Evolutionary conservation across 1,140 invertebrate species (phyloP), one percentile per base, ranked within the genome.

Genomic region (Papilio polyxenes): DNA sequence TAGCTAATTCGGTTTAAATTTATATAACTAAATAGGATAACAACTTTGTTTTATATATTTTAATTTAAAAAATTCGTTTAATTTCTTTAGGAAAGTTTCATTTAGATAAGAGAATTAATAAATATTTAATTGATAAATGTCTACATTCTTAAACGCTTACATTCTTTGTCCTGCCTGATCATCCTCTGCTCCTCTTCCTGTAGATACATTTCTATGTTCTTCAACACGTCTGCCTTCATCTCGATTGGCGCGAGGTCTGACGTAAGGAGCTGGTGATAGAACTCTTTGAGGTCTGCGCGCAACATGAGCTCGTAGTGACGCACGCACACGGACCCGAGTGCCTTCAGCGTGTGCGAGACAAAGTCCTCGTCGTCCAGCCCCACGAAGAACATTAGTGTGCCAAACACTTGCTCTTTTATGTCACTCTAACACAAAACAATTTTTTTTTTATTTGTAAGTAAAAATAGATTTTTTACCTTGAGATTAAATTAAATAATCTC

Each of bases 221-320:
- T 97, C 75, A 99, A 95, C 11, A 99, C 98, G 91, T 99, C 97
- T 15, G 96, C 96, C 94, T 98, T 98, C 95, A 99, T 97, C 82
- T 96, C 96, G 31, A 97, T 95, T 40, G 96, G 95, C 20, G 97
- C 96, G 81, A 96, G 94, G 13, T 97, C 96, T 2, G 97, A 96
- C 0, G 96, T 96, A 8, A 99, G 93, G 77, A 99, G 95, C 85
- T 97, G 95, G 91, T 98, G 97, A 93, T 99, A 99, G 78, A 99
- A 96, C 82, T 97, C 96, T 91, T 98, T 99, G 17, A 99, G 92
- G 88, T 98, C 97, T 2, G 96, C 96, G 78, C 97, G 95, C 85
- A 99, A 95, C 97, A 99, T 98, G 89, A 99, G 98, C 87, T 99
- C 98, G 91, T 98, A 99, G 94, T 99, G 98, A 78, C 99, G 95